Percentiles rank a stretch among this genome's conserved stretches.
Evolutionary conservation across 2,888 invertebrate genomes (phyloP).

Genomic region (Drosophila atripex): DNA sequence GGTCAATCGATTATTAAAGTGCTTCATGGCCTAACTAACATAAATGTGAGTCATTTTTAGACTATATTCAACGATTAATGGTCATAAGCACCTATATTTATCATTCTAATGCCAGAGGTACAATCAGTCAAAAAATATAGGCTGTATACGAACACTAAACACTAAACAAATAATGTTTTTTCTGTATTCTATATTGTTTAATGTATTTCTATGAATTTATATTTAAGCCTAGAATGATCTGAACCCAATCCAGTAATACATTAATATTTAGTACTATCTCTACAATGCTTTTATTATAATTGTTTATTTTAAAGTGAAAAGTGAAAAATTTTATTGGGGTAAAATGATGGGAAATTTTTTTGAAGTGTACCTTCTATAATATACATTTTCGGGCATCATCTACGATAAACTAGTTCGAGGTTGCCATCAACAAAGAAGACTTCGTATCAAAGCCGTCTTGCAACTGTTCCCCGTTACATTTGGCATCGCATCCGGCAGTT

Average conservation of each 20-base stretch:
- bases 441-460: conserved; percentile 29
- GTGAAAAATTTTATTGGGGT: no score
- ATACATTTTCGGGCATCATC: conserved; percentile 37
- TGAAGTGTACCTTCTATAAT: conserved; percentile 9
- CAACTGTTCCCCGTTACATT: conserved; percentile 23
- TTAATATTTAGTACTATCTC: no score
- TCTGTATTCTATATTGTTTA: no score
- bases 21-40: no score
- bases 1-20: neutral
- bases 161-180: no score
- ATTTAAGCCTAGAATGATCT: no score
- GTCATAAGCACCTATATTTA: neutral
- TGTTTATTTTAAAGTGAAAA: no score
- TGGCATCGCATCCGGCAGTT: conserved; percentile 52
- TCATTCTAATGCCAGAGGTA: neutral
- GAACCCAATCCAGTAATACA: no score
- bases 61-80: neutral
- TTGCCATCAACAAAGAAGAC: conserved; percentile 37
- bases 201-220: no score
- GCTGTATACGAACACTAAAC: neutral
- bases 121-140: no score
- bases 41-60: no score
- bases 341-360: neutral
- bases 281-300: no score
- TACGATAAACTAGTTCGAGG: conserved; percentile 52